Evolutionary conservation across 1,140 invertebrate species (phyloP).

Genomic region (Nasonia giraulti): DNA sequence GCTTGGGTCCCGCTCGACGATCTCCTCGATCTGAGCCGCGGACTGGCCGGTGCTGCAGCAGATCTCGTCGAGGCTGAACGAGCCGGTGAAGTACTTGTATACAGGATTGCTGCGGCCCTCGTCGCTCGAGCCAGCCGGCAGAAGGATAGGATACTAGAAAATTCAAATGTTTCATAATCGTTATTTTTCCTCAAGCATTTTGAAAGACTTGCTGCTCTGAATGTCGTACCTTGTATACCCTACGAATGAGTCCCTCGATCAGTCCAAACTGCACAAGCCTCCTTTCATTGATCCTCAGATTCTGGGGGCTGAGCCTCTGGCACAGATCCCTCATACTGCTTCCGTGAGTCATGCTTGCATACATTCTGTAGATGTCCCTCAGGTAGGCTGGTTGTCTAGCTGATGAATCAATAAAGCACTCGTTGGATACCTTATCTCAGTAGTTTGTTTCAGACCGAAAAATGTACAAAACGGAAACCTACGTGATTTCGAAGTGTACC

Average conservation of each 20-base stretch:
- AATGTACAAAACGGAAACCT: slow-evolving; percentile 35
- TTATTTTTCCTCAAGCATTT: slow-evolving; percentile 35
- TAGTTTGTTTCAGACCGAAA: not conserved
- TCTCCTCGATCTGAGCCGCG: slow-evolving; percentile 87
- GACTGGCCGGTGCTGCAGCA: slow-evolving; percentile 90
- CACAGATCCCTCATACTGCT: slow-evolving; percentile 91
- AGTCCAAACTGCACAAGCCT: slow-evolving; percentile 93
- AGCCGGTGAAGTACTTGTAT: slow-evolving; percentile 85
- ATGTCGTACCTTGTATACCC: slow-evolving; percentile 83
- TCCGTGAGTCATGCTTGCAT: slow-evolving; percentile 88
- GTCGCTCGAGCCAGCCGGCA: slow-evolving; percentile 63
- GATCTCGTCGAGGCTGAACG: slow-evolving; percentile 90
- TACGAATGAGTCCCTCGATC: slow-evolving; percentile 88
- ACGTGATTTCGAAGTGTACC: slow-evolving; percentile 82
- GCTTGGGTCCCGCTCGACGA: slow-evolving; percentile 90
- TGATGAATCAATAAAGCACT: slow-evolving; percentile 58
- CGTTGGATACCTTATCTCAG: not conserved
- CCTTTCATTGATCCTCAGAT: slow-evolving; percentile 85
- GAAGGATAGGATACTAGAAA: slow-evolving; percentile 73
- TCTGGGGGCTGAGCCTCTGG: slow-evolving; percentile 84
- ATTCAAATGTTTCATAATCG: not conserved
- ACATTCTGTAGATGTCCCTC: slow-evolving; percentile 86
- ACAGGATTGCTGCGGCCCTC: slow-evolving; percentile 65
- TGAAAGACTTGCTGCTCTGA: slow-evolving; percentile 18
- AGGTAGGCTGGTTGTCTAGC: slow-evolving; percentile 74